phyloP scores from a whole-genome alignment of 1,140 invertebrate species.

The Glomeris maerens region DNA sequence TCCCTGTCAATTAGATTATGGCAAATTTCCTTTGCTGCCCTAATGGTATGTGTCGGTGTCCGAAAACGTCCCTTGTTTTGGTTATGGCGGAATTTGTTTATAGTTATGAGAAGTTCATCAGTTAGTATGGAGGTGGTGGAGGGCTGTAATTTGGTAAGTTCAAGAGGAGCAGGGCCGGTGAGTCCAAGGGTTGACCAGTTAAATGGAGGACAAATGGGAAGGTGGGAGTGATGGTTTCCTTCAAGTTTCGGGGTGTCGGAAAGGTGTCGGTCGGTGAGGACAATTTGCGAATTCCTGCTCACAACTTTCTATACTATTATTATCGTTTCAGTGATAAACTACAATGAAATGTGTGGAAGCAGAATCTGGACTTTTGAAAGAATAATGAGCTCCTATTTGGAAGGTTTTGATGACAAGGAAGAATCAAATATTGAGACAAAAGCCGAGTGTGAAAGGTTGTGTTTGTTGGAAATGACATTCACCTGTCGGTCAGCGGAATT shows the following conservation, averaged over 20 bases:
- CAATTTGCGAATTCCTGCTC: too few species aligned
- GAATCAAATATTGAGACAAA: slow-evolving; percentile 30
- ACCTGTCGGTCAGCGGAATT: slow-evolving; percentile 37
- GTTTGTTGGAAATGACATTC: slow-evolving; percentile 33
- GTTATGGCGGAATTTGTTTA: not conserved
- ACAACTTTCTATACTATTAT: not conserved
- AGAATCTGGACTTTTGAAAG: slow-evolving; percentile 38
- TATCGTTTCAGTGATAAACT: slow-evolving; percentile 19
- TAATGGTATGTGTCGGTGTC: not conserved
- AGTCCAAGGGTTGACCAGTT: too few species aligned
- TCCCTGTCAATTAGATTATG: too few species aligned
- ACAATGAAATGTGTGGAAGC: slow-evolving; percentile 35
- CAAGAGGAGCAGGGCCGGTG: too few species aligned
- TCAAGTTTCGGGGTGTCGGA: too few species aligned
- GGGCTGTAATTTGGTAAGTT: too few species aligned
- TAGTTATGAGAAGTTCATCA: not conserved
- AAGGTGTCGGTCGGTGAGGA: too few species aligned
- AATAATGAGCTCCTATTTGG: slow-evolving; percentile 32
- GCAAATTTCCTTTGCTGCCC: too few species aligned
- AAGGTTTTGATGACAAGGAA: slow-evolving; percentile 35
- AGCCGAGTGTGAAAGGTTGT: slow-evolving; percentile 36
- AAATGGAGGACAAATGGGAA: too few species aligned
- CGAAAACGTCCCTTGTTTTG: not conserved
- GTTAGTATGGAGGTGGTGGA: not conserved
- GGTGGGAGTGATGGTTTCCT: too few species aligned